phyloP scores from a whole-genome alignment of 1,140 invertebrate genomes.

The Drosophila murphyi region DNA sequence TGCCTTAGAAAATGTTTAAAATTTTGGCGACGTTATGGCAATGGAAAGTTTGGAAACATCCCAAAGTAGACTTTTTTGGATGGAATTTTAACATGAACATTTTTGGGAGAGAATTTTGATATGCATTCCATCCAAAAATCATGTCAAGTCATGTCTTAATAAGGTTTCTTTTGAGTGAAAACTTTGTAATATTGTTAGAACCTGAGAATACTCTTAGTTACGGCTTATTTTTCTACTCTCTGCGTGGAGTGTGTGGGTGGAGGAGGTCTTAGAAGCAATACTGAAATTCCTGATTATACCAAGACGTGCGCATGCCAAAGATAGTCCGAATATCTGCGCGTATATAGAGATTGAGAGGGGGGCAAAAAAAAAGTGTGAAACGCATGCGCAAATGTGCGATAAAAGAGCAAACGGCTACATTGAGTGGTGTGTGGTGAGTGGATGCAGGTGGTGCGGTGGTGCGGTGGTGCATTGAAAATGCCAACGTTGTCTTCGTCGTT shows the following conservation, averaged over 20 bases:
- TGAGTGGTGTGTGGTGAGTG: constrained; percentile 1
- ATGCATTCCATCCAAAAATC: background rate
- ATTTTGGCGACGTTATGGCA: no score
- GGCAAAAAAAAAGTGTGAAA: constrained; percentile 68
- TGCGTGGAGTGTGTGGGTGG: constrained; percentile 3
- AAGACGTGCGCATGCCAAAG: constrained; percentile 70
- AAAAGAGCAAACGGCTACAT: constrained; percentile 42
- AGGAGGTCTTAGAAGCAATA: constrained; percentile 3
- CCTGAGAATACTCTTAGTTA: background rate
- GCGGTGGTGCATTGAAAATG: constrained; percentile 8
- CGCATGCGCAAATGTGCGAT: constrained; percentile 71
- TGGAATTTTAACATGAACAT: no score
- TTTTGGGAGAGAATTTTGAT: background rate
- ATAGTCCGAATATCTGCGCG: constrained; percentile 60
- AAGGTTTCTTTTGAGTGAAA: background rate
- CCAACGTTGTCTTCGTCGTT: background rate
- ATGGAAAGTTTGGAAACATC: no score
- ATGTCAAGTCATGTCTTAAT: background rate
- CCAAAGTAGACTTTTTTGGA: no score
- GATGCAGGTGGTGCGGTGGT: background rate
- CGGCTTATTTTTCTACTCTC: background rate
- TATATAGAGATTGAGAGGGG: constrained; percentile 16
- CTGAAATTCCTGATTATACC: constrained; percentile 69
- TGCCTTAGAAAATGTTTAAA: no score
- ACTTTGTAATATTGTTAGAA: no score